A percentile compares a stretch with the other conserved stretches of the same genome.
These are phyloP conservation scores for Erythrolamprus reginae DNA, from an alignment of 2,113 vertebrate species.

Conservation along the genomic window DNA sequence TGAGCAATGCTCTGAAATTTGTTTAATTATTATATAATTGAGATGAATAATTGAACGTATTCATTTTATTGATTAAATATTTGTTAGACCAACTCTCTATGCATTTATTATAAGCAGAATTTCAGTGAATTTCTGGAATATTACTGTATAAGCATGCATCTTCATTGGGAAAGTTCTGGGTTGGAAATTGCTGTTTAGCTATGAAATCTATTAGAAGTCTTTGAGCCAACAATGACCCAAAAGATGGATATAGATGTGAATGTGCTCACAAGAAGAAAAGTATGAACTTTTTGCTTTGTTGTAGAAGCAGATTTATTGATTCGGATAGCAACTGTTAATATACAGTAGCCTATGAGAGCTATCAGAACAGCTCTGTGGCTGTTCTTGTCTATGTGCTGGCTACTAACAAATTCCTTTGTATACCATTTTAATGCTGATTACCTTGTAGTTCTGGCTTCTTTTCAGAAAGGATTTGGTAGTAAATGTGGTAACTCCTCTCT, in stretches of 20 bases:
- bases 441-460: slow-evolving; percentile 91
- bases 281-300: not conserved
- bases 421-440: slow-evolving; percentile 45
- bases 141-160: not conserved
- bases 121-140: not conserved
- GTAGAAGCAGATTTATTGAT: not conserved
- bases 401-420: not conserved
- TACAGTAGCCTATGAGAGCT: not conserved
- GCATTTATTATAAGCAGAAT: not conserved
- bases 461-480: slow-evolving; percentile 91
- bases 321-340: not conserved
- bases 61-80: not conserved
- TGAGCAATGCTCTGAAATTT: not conserved
- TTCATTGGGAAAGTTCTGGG: not conserved
- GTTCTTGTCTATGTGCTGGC: not conserved
- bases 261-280: not conserved
- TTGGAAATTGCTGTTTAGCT: not conserved
- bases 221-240: not conserved
- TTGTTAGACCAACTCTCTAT: not conserved
- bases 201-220: not conserved
- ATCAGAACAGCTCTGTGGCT: not conserved
- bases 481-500: slow-evolving; percentile 91
- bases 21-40: not conserved
- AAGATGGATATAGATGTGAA: not conserved
- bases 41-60: not conserved